These are phyloP conservation scores for Mesorhabditis sp. DNA, from an alignment of 2,888 invertebrate species.

Conservation along the genomic window DNA sequence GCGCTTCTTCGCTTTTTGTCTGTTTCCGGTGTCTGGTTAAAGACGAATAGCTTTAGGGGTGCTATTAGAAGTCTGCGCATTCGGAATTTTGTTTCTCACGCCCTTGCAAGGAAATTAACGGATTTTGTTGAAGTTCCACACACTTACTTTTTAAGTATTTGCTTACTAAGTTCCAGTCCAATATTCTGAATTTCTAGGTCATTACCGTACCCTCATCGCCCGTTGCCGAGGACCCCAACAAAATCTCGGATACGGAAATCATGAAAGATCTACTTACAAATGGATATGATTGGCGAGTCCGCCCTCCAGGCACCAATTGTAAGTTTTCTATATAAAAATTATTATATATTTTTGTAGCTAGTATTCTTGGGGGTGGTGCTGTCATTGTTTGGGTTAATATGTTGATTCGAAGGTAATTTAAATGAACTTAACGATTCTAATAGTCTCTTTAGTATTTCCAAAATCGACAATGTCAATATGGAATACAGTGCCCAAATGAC, in stretches of 20 bases:
- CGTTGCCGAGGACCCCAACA: constrained; percentile 26
- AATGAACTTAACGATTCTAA: neutral
- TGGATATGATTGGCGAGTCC: constrained; percentile 56
- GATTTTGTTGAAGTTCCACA: too few species aligned
- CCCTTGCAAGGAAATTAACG: too few species aligned
- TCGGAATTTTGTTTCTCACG: too few species aligned
- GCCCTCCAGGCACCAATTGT: constrained; percentile 52
- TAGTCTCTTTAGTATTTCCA: constrained; percentile 46
- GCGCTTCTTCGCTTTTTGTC: too few species aligned
- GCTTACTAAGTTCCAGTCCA: too few species aligned
- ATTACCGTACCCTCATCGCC: neutral
- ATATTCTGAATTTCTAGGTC: neutral
- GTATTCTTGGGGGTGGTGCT: constrained; percentile 42
- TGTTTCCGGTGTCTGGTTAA: too few species aligned
- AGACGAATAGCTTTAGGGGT: too few species aligned
- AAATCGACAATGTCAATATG: constrained; percentile 58
- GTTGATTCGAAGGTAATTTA: constrained; percentile 45
- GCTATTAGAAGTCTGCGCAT: too few species aligned
- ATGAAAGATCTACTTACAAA: constrained; percentile 46
- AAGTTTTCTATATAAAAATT: neutral
- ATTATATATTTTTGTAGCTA: constrained; percentile 12
- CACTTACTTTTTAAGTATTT: too few species aligned
- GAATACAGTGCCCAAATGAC: constrained; percentile 81
- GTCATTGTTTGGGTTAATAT: constrained; percentile 55
- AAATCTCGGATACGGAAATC: constrained; percentile 50